Evolutionary conservation across 2,113 vertebrate genomes (phyloP).

Genomic region (Boleophthalmus pectinirostris): DNA sequence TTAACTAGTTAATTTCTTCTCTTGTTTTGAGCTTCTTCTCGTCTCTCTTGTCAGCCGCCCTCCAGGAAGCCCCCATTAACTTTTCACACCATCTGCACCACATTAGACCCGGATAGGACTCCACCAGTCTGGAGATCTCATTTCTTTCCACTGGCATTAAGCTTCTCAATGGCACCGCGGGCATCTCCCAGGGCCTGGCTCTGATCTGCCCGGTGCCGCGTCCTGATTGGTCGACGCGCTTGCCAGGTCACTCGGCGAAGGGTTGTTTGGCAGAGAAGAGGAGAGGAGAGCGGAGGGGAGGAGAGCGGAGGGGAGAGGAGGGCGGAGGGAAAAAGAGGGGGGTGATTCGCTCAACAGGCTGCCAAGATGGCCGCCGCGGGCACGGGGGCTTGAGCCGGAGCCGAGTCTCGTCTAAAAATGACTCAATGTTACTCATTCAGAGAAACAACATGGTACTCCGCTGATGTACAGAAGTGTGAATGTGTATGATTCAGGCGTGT

Average conservation of each 20-base stretch:
- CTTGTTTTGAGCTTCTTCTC: not conserved
- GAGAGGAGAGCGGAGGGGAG: not conserved
- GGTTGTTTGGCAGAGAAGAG: constrained; percentile 7
- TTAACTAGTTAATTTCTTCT: not conserved
- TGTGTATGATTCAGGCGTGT: not conserved
- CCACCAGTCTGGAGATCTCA: constrained; percentile 3
- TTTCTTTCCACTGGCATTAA: constrained; percentile 6
- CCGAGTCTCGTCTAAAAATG: not conserved
- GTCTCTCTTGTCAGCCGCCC: not conserved
- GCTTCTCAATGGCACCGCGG: constrained; percentile 9
- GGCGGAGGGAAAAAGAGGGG: not conserved
- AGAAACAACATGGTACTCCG: not conserved
- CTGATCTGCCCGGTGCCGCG: not conserved
- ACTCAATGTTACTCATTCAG: constrained; percentile 11
- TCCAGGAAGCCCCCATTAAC: constrained; percentile 20
- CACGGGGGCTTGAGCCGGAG: not conserved
- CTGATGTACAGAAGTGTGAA: not conserved
- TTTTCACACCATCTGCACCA: constrained; percentile 37
- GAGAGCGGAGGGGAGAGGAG: not conserved
- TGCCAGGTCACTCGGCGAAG: constrained; percentile 6
- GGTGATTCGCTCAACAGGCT: constrained; percentile 7
- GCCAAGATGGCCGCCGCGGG: constrained; percentile 2
- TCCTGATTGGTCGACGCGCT: not conserved
- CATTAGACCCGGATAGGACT: constrained; percentile 7
- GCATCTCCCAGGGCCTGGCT: constrained; percentile 4